Conservation (phyloP, 2,888 invertebrate genomes). For the Holacanthella duospinosa region DNA sequence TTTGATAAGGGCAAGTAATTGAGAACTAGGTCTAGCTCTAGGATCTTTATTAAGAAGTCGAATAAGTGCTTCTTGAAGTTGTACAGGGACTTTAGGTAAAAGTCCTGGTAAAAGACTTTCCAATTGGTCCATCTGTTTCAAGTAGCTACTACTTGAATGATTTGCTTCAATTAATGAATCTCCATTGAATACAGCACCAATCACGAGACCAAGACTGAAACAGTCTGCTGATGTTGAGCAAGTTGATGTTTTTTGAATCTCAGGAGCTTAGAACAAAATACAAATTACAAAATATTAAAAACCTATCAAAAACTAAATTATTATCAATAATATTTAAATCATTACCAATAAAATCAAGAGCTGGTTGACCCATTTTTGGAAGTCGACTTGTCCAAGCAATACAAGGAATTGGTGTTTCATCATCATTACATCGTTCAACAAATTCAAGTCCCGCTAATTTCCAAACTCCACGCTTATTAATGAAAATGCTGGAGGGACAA, state of each 20-base stretch:
- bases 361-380: constrained; percentile 86
- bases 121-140: constrained; percentile 78
- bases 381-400: constrained; percentile 82
- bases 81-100: constrained; percentile 65
- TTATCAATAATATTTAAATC: background rate
- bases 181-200: constrained; percentile 89
- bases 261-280: constrained; percentile 58
- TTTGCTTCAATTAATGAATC: constrained; percentile 78
- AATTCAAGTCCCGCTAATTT: constrained; percentile 92
- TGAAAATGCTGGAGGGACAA: constrained; percentile 80
- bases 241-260: constrained; percentile 70
- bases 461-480: constrained; percentile 90
- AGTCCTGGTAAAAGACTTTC: constrained; percentile 69
- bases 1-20: constrained; percentile 77
- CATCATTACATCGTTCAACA: constrained; percentile 1
- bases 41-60: constrained; percentile 72
- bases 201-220: constrained; percentile 89
- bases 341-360: constrained; percentile 64
- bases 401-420: constrained; percentile 49
- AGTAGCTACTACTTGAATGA: constrained; percentile 75
- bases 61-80: constrained; percentile 74
- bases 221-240: constrained; percentile 87
- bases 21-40: constrained; percentile 77
- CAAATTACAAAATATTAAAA: background rate
- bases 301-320: background rate